These are phyloP conservation scores for Epistrophe eligans DNA, from an alignment of 2,888 invertebrate genomes.

Conservation along the genomic window DNA sequence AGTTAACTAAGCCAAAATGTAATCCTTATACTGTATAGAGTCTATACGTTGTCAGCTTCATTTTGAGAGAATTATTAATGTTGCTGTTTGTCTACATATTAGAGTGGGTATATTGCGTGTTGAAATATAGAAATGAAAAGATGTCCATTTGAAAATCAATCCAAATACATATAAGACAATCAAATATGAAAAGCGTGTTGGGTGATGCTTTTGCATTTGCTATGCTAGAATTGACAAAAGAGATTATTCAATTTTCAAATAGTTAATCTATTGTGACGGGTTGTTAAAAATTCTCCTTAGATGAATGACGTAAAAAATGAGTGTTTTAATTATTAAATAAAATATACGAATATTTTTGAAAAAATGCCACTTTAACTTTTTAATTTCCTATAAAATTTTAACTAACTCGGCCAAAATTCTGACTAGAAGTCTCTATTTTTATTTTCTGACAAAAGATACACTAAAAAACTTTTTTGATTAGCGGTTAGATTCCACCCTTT, in stretches of 20 bases:
- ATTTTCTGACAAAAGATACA: too few relatives aligned
- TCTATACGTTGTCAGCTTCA: background rate
- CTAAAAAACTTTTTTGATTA: too few relatives aligned
- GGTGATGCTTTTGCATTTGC: background rate
- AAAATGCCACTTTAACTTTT: too few relatives aligned
- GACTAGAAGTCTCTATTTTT: too few relatives aligned
- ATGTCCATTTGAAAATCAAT: background rate
- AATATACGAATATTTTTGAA: too few relatives aligned
- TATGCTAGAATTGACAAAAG: background rate
- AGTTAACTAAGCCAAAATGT: conserved; percentile 36
- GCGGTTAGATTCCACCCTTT: too few relatives aligned
- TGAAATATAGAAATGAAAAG: background rate
- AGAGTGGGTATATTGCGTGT: background rate
- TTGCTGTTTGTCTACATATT: background rate
- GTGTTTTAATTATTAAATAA: too few relatives aligned
- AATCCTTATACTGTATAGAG: background rate
- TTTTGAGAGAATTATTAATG: background rate
- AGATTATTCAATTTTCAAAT: background rate
- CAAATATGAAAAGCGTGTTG: background rate
- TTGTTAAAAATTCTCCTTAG: background rate
- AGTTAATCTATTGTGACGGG: background rate
- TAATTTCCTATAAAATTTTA: too few relatives aligned
- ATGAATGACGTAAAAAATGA: too few relatives aligned
- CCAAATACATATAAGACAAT: background rate
- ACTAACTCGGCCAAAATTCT: too few relatives aligned